Base-by-base conservation (phyloP, 92 coral and sea anemone genomes). In the Virgularia gustaviana region DNA sequence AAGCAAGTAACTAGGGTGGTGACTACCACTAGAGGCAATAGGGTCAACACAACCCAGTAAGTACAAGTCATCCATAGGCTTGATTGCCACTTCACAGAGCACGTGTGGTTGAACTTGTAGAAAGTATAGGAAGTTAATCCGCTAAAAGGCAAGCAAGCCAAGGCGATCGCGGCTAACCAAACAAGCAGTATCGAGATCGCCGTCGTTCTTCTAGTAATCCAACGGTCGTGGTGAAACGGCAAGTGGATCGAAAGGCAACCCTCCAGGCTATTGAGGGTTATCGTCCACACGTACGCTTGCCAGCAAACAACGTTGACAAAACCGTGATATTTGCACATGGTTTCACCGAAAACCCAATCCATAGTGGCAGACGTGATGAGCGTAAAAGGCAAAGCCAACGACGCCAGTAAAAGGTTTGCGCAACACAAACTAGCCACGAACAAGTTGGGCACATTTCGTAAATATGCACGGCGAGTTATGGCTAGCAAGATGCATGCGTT, bases 321-420 rank as follows among this genome's bases (percentile, higher is more conserved):
- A 10, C 84, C 97, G 34, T 84, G 84, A 4, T 82, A 54, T 33
- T 83, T 82, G 62, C 97, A 91, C 89, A 86, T 75, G n/a, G 57
- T 67, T 12, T 49, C 74, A 2, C 88, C 89, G 38, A 88, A 88
- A 0, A 83, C 44, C 95, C 95, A 91, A 3, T 74, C 79, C 33
- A 57, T 47, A 4, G 85, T 88, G 3, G 88, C 53, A 37, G 95
- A 91, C 10, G 97, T 80, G 19, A 71, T 65, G 31, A 86, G 54
- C 0, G 97, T 83, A 24, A 91, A 86, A 4, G 97, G 97, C 97
- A 88, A 88, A 1, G 81, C 97, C 1, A 86, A 34, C 5, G 74
- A 39, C 27, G 89, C 81, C n/a, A 91, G 64, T 9, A 76, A 72
- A 8, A 91, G 64, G 73, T 91, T 95, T 2, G 97, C 85, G 20